Evolutionary conservation across 1,140 invertebrate genomes (phyloP).

Genomic region (Melipona quadrifasciata): DNA sequence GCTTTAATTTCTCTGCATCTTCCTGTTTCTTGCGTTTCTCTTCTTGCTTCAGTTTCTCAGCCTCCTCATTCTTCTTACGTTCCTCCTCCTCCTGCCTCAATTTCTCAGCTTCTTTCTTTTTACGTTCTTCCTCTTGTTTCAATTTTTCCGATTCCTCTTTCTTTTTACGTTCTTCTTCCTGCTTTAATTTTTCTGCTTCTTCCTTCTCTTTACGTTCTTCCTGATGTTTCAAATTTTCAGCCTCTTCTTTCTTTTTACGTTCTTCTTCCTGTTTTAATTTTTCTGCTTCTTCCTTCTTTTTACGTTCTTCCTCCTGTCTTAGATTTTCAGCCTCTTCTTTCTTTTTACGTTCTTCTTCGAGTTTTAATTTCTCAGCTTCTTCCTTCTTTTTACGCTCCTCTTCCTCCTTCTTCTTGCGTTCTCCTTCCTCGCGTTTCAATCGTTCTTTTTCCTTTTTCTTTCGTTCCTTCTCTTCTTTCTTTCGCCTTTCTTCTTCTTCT

Average conservation of each 20-base stretch:
- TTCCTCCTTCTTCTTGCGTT: constrained; percentile 41
- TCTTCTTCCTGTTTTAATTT: constrained; percentile 27
- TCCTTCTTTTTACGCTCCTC: constrained; percentile 52
- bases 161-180: constrained; percentile 49
- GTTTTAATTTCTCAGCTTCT: constrained; percentile 48
- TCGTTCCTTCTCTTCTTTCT: constrained; percentile 11
- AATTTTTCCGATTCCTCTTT: constrained; percentile 47
- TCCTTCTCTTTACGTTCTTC: constrained; percentile 51
- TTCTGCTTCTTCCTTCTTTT: constrained; percentile 47
- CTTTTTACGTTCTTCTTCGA: constrained; percentile 44
- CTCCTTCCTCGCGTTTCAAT: neutral
- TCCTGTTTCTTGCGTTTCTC: constrained; percentile 15
- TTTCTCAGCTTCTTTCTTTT: constrained; percentile 32
- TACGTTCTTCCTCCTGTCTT: constrained; percentile 36
- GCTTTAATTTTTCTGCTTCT: constrained; percentile 49
- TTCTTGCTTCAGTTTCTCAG: constrained; percentile 15
- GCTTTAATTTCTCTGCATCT: constrained; percentile 35
- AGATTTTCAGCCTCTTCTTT: constrained; percentile 53
- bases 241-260: constrained; percentile 42
- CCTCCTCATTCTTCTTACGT: constrained; percentile 7
- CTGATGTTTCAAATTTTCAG: constrained; percentile 35
- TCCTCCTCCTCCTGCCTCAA: constrained; percentile 36
- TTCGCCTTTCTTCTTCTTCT: constrained; percentile 1
- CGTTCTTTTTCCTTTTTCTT: constrained; percentile 20
- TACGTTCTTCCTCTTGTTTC: constrained; percentile 36